phyloP scores from a whole-genome alignment of 2,888 invertebrate species.

The Mythimna albipuncta region DNA sequence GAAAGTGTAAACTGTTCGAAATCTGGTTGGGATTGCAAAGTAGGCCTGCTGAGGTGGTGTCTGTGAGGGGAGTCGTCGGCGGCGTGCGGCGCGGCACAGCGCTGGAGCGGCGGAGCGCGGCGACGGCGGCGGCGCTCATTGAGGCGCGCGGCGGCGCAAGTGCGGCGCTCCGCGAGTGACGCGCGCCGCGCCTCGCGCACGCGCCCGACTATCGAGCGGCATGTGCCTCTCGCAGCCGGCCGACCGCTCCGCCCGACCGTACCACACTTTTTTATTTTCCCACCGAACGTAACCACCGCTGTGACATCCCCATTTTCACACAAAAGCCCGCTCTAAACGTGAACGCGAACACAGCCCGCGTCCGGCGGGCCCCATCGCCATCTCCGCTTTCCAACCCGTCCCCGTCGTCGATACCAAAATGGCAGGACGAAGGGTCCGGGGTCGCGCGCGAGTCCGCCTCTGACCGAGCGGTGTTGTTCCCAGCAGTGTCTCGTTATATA shows the following conservation, averaged over 20 bases:
- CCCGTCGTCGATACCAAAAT: conserved; percentile 81
- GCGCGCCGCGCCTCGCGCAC: conserved; percentile 83
- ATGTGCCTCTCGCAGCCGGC: conserved; percentile 87
- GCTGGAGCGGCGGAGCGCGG: conserved; percentile 38
- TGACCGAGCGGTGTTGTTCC: conserved; percentile 76
- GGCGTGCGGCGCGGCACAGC: conserved; percentile 46
- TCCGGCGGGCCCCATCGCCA: conserved; percentile 50
- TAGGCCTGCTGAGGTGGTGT: conserved; percentile 26
- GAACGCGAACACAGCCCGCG: conserved; percentile 47
- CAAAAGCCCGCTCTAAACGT: conserved; percentile 67
- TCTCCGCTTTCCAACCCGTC: conserved; percentile 62
- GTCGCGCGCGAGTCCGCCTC: conserved; percentile 77
- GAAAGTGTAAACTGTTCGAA: neutral
- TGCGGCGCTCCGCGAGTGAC: conserved; percentile 77
- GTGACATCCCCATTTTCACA: conserved; percentile 75
- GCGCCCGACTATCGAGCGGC: conserved; percentile 89
- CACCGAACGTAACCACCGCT: conserved; percentile 78
- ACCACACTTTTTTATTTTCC: conserved; percentile 88
- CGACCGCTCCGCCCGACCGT: conserved; percentile 84
- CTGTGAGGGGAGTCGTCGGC: conserved; percentile 14
- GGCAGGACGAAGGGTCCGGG: conserved; percentile 80
- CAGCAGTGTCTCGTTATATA: conserved; percentile 85
- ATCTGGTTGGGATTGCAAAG: conserved; percentile 7
- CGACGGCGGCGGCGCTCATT: conserved; percentile 60
- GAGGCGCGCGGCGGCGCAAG: conserved; percentile 77